Base-by-base conservation (phyloP, 2,888 invertebrate species). In the Archips xylosteana region DNA sequence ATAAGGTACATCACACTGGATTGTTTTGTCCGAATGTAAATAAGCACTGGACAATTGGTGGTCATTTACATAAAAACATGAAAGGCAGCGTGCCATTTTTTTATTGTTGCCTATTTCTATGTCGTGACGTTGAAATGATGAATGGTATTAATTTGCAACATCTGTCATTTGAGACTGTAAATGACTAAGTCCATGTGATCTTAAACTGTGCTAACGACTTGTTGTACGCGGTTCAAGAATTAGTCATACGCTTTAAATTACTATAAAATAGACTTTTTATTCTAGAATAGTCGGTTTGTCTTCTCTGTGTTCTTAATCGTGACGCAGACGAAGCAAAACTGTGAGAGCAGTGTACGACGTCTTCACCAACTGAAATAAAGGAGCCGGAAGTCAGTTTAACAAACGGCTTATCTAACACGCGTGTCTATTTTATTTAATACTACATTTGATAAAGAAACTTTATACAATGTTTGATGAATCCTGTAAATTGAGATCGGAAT, bases 281-380 rank as follows among this genome's bases (percentile, higher is more conserved):
- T 10, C 66, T 42, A 65, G 49, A 32, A 32, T 34, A 45, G 6
- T 47, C 45, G 23, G 15, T 6, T 15, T 13, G 47, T 65, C 23
- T 54, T 54, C 9, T 54, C 8, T 54, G 2, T 36, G 8, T n/a
- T 60, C 8, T 10, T 76, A 81, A 60, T 79, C 78, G 63, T 80
- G 73, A 70, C 84, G 83, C 62, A 89, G 83, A 66, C 89, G 82
- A 15, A 93, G 85, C 49, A 94, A 79, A 54, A 93, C 83, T 32
- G 92, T 92, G 0, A 94, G 81, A 34, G 92, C 92, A 74, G 90
- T 92, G 81, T 94, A 93, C 0, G 93, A 92, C 4, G 91, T 84
- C 79, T 92, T 93, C 81, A 94, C 88, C 82, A 92, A 81, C 94
- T 93, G 89, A 60, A 90, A 92, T 78, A 78, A 70, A 78, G 68